Conservation (phyloP, 2,113 vertebrate genomes). For the Hippocampus abdominalis region DNA sequence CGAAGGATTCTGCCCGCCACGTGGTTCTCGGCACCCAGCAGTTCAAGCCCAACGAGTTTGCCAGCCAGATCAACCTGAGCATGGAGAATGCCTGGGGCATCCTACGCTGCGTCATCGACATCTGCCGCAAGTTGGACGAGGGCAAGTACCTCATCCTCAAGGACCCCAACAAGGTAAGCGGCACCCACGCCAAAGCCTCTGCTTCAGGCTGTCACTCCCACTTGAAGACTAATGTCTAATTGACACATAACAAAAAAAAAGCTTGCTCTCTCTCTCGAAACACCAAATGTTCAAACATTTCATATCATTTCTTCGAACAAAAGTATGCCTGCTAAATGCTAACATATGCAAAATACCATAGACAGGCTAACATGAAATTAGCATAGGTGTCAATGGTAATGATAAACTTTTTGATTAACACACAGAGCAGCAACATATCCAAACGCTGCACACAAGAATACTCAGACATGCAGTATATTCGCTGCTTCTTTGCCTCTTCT, state of each 20-base stretch:
- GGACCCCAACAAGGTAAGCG: slow-evolving; percentile 93
- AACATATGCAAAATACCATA: too few species aligned
- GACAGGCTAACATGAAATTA: too few species aligned
- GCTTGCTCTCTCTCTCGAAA: neutral
- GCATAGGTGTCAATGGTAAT: too few species aligned
- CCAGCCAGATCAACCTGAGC: slow-evolving; percentile 98
- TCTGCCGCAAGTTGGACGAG: slow-evolving; percentile 98
- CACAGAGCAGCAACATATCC: too few species aligned
- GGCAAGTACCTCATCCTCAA: slow-evolving; percentile 99
- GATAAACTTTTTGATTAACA: neutral
- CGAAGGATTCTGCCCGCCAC: slow-evolving; percentile 92
- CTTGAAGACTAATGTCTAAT: neutral
- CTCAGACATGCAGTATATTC: too few species aligned
- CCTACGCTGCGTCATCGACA: slow-evolving; percentile 94
- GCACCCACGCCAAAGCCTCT: too few species aligned
- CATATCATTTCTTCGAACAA: too few species aligned
- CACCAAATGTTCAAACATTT: too few species aligned
- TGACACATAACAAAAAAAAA: neutral
- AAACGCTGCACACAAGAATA: too few species aligned
- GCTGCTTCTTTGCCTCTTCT: too few species aligned
- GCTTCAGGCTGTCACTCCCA: too few species aligned
- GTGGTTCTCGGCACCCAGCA: slow-evolving; percentile 97
- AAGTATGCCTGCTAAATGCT: too few species aligned
- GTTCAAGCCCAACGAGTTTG: slow-evolving; percentile 98
- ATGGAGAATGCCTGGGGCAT: slow-evolving; percentile 99